A percentile compares a stretch with the other conserved stretches of the same genome.
Conservation (phyloP, 2,797 vertebrate species). For the Crossoptilon crossoptilon region DNA sequence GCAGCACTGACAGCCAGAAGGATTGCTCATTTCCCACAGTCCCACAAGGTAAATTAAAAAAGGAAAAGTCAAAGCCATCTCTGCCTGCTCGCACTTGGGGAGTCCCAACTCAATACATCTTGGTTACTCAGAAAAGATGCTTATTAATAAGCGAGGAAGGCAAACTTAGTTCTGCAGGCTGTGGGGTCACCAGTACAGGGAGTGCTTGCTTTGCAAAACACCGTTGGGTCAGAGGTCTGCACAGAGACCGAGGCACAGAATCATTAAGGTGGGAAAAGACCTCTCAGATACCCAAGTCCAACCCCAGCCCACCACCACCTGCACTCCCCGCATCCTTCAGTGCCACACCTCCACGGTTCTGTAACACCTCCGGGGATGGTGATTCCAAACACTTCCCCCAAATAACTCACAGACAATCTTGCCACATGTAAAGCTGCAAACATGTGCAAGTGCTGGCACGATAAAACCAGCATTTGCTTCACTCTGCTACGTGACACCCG, state of each 20-base stretch:
- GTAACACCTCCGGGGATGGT: no score
- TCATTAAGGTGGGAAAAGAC: no score
- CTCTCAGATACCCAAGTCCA: no score
- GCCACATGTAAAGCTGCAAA: not conserved
- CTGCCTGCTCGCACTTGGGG: conserved; percentile 74
- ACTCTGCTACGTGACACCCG: not conserved
- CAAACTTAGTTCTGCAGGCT: conserved; percentile 62
- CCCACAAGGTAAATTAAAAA: conserved; percentile 83
- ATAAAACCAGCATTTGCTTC: not conserved
- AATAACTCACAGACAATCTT: not conserved
- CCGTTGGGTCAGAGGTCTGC: not conserved
- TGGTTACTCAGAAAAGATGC: conserved; percentile 80
- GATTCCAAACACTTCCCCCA: not conserved
- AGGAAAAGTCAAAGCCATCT: conserved; percentile 83
- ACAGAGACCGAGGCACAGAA: no score
- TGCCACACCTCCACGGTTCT: no score
- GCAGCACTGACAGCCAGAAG: conserved; percentile 80
- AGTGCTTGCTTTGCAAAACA: conserved; percentile 40
- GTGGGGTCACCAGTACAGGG: conserved; percentile 26
- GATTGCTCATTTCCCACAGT: conserved; percentile 77
- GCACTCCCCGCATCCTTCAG: no score
- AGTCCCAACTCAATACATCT: conserved; percentile 83
- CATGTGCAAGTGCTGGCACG: not conserved
- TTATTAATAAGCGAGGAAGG: conserved; percentile 80
- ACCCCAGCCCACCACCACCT: no score